phyloP scores from a whole-genome alignment of 1,140 invertebrate genomes.

The Trachymyrmex cornetzi region DNA sequence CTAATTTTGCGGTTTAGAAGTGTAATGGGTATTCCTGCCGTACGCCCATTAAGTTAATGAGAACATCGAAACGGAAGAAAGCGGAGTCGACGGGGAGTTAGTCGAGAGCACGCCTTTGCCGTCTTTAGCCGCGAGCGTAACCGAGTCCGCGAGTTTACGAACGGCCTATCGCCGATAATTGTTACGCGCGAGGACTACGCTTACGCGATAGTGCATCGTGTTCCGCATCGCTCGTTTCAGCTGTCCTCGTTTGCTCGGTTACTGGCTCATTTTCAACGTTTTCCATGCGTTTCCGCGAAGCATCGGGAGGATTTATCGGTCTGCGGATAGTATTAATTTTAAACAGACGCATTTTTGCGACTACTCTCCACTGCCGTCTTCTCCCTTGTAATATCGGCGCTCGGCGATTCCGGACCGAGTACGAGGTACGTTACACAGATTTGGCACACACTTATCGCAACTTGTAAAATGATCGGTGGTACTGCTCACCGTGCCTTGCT shows the following conservation, averaged over 20 bases:
- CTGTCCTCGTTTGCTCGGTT: slow-evolving; percentile 70
- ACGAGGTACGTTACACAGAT: slow-evolving; percentile 16
- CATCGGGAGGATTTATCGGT: slow-evolving; percentile 69
- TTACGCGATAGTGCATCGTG: slow-evolving; percentile 69
- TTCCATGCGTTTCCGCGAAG: slow-evolving; percentile 67
- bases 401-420: background rate
- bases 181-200: slow-evolving; percentile 59
- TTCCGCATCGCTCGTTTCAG: slow-evolving; percentile 71
- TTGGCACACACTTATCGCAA: slow-evolving; percentile 31
- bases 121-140: slow-evolving; percentile 24
- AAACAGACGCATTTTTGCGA: slow-evolving; percentile 63
- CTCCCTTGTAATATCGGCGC: background rate
- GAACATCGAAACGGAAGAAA: slow-evolving; percentile 57
- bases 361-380: background rate
- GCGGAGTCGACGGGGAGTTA: slow-evolving; percentile 35
- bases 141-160: slow-evolving; percentile 2
- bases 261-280: slow-evolving; percentile 75
- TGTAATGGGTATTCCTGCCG: background rate
- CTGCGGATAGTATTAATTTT: slow-evolving; percentile 65
- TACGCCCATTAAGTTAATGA: slow-evolving; percentile 43
- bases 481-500: slow-evolving; percentile 12
- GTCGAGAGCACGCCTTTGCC: slow-evolving; percentile 31
- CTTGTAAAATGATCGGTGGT: background rate
- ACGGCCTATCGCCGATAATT: slow-evolving; percentile 67
- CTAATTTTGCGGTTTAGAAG: slow-evolving; percentile 42